Conservation (phyloP, 2,797 vertebrate species). For the Peromyscus aztecus region DNA sequence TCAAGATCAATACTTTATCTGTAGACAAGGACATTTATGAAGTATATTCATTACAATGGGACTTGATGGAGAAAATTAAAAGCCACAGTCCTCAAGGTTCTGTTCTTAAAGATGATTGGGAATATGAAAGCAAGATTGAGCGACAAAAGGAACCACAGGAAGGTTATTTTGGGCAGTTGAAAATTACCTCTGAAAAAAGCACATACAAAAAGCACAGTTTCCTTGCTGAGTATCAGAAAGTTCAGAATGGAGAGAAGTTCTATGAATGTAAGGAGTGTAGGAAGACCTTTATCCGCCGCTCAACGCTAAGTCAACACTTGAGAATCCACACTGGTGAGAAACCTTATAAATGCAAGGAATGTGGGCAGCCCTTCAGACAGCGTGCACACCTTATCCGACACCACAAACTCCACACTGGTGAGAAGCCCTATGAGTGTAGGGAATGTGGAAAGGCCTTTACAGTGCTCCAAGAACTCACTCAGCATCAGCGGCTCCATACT, state of each 20-base stretch:
- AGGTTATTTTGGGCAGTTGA: constrained; percentile 61
- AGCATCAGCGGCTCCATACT: constrained; percentile 82
- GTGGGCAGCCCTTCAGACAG: constrained; percentile 81
- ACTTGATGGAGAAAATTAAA: constrained; percentile 78
- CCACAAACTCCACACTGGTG: constrained; percentile 81
- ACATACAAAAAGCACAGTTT: constrained; percentile 72
- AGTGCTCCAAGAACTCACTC: constrained; percentile 78
- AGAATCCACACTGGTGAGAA: constrained; percentile 83
- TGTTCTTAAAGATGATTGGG: constrained; percentile 67
- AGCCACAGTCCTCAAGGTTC: constrained; percentile 56
- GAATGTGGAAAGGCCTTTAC: constrained; percentile 83
- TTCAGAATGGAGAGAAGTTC: constrained; percentile 79
- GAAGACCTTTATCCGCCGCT: constrained; percentile 80
- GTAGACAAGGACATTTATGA: constrained; percentile 77
- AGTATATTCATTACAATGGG: constrained; percentile 76
- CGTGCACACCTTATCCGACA: constrained; percentile 81
- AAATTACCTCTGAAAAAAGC: constrained; percentile 66
- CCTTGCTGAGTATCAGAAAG: constrained; percentile 68
- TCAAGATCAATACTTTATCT: constrained; percentile 50
- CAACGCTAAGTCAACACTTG: constrained; percentile 81
- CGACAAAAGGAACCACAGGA: constrained; percentile 40
- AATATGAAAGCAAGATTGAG: constrained; percentile 61
- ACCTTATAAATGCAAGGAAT: constrained; percentile 78
- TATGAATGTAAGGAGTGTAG: constrained; percentile 82
- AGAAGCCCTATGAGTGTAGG: constrained; percentile 81